Evolutionary conservation across 2,113 vertebrate species (phyloP), one percentile per base, ranked within the genome.

Genomic region (Lophura nycthemera): DNA sequence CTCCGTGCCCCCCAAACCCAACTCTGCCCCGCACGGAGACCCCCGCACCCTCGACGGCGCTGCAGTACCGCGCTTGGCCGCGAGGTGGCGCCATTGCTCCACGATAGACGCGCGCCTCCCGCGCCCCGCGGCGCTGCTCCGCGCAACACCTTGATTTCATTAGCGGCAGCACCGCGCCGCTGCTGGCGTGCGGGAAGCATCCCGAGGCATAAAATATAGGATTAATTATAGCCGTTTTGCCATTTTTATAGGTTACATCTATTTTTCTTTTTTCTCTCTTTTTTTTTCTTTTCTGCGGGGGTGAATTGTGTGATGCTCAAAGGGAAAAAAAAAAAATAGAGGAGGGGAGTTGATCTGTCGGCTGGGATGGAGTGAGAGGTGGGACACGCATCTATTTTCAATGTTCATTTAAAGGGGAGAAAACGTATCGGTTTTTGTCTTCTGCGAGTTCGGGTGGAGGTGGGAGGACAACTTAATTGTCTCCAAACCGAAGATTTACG

Each of bases 21-120:
- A 27, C 16, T 32, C 54, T 32, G 54, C 54, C 29, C 54, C 54
- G 16, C 16, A 17, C 54, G 29, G 54, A 56, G 29, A 18, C 29
- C 54, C 54, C 29, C 16, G 54, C 15, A 18, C 18, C 11, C 8
- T 16, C 47, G 6, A 13, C 30, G 3, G 78, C 27, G 2, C 17
- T 83, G 96, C 78, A 8, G 34, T 4, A 6, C 71, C 40, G 0
- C 2, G 0, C 0, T 0, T 4, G 14, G 57, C 97, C 99, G 91
- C 98, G 97, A 98, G 99, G 98, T 98, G 99, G 98, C 95, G 98
- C 61, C 97, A 81, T 96, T 98, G 98, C 98, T 99, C 99, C 98
- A 99, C 88, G 96, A 5, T 94, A 86, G 93, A 75, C 48, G 24
- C 71, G 34, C 11, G 7, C 0, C 29, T 11, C 43, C 20, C 17